These are phyloP conservation scores for Siderastrea siderea DNA, from an alignment of 92 coral and sea anemone genomes.

Conservation along the genomic window DNA sequence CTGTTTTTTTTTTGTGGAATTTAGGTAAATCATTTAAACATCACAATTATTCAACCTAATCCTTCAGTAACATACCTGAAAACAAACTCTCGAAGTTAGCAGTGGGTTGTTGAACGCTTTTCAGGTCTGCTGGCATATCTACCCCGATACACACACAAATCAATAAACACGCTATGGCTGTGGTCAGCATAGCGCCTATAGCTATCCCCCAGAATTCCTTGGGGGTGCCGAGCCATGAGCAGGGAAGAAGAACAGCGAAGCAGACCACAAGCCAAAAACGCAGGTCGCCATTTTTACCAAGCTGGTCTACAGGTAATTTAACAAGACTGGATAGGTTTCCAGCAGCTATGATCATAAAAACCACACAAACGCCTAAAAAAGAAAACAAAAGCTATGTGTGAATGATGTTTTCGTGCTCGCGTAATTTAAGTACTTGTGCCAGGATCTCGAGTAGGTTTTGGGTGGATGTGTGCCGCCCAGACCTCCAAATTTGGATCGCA, in stretches of 20 bases:
- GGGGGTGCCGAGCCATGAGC: conserved; percentile 96
- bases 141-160: conserved; percentile 81
- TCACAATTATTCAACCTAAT: too few species aligned
- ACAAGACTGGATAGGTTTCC: conserved; percentile 83
- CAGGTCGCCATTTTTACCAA: conserved; percentile 58
- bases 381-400: not conserved
- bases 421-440: too few species aligned
- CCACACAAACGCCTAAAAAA: conserved; percentile 88
- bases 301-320: conserved; percentile 54
- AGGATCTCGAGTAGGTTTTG: too few species aligned
- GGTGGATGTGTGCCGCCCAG: too few species aligned
- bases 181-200: conserved; percentile 87
- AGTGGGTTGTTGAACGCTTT: conserved; percentile 54
- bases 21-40: too few species aligned
- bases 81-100: conserved; percentile 82
- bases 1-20: too few species aligned
- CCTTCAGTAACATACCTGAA: conserved; percentile 74
- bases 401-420: too few species aligned
- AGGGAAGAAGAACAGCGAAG: conserved; percentile 84
- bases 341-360: conserved; percentile 90
- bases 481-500: too few species aligned
- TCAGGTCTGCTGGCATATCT: conserved; percentile 72
- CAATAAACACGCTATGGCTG: conserved; percentile 89
- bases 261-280: conserved; percentile 91
- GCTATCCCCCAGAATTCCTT: conserved; percentile 98